Base-by-base conservation (phyloP, 2,113 vertebrate species). In the Myiozetetes cayanensis region DNA sequence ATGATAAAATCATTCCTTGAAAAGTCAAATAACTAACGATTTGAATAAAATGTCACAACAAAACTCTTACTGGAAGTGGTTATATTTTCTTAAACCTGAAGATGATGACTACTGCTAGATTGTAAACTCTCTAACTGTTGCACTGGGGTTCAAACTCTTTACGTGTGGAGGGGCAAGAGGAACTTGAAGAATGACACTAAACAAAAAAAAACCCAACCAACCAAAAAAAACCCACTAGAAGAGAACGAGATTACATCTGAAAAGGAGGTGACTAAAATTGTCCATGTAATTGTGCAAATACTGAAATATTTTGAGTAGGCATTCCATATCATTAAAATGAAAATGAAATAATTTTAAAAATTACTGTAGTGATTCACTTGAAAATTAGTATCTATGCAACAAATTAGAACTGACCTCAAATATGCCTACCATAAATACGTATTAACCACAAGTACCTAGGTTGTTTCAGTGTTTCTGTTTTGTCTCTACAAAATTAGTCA, bases 61-160 rank as follows among this genome's bases (percentile, higher is more conserved):
- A 47, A 73, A 13, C 17, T 24, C 8, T 8, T 25, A 19, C 3
- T 67, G 14, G 13, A 90, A 77, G 50, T 23, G 8, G 9, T 74
- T 10, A 23, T 12, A 10, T 62, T 63, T 61, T 91, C 85, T 63
- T 13, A 73, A 72, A 74, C 19, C 4, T 47, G 37, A 58, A 37
- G 22, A 37, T 5, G 4, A 25, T 1, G 0, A 9, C 20, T 66
- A 11, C 12, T 62, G 8, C 12, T 76, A 63, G 24, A n/a, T 46
- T 2, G 0, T 27, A 33, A 35, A 44, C 35, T 85, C 16, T 28
- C n/a, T 56, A 16, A 2, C 6, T 89, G 9, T 68, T 88, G 28
- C 41, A 37, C 39, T 37, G 63, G 59, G 13, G 2, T 55, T 90
- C 46, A 53, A 6, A 66, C 43, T 61, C 25, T 37, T 73, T 14